These are phyloP conservation scores for Frankliniella intonsa DNA, from an alignment of 2,888 invertebrate species.

Conservation along the genomic window DNA sequence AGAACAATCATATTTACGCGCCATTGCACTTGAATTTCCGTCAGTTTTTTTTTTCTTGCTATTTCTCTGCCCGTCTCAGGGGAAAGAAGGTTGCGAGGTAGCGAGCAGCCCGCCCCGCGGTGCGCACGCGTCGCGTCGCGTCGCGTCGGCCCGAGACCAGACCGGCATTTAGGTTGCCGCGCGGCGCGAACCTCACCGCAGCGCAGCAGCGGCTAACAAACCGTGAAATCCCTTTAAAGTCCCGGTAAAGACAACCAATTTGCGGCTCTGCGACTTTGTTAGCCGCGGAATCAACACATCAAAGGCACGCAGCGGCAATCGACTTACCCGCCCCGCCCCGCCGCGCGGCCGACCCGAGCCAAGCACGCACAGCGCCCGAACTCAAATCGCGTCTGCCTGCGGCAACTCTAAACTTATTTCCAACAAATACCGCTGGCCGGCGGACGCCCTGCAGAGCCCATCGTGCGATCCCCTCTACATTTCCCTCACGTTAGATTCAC, in stretches of 20 bases:
- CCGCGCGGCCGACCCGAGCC: too few relatives aligned
- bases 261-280: background rate
- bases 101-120: background rate
- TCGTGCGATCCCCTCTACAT: too few relatives aligned
- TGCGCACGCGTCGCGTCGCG: background rate
- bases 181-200: background rate
- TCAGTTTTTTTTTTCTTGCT: background rate
- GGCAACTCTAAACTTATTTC: too few relatives aligned
- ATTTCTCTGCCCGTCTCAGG: background rate
- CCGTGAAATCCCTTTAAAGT: constrained; percentile 14
- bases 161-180: too few relatives aligned
- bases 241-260: constrained; percentile 8
- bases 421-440: too few relatives aligned
- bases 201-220: background rate
- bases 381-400: too few relatives aligned
- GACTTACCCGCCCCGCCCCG: background rate
- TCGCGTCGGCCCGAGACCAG: too few relatives aligned
- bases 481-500: too few relatives aligned
- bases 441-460: too few relatives aligned
- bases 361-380: too few relatives aligned
- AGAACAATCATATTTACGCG: too few relatives aligned
- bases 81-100: too few relatives aligned
- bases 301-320: constrained; percentile 12
- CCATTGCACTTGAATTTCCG: background rate
- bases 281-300: constrained; percentile 11